Evolutionary conservation across 1,140 invertebrate genomes (phyloP).

Genomic region (Chionoecetes opilio): DNA sequence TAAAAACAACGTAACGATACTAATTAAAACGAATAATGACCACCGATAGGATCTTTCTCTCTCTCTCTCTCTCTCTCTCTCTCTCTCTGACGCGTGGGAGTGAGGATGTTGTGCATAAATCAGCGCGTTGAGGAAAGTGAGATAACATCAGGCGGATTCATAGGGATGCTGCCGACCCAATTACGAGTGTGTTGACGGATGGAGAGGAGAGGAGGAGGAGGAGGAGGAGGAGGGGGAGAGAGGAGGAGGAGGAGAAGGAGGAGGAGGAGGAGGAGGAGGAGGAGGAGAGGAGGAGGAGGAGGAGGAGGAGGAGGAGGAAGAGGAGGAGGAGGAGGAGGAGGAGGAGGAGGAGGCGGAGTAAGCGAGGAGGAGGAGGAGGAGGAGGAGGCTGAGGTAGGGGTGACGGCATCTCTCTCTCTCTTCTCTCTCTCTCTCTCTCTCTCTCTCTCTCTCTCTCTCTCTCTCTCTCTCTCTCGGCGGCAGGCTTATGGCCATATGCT

Average conservation of each 20-base stretch:
- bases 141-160: background rate
- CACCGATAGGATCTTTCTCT: background rate
- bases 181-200: constrained; percentile 28
- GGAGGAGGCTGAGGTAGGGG: too few species aligned
- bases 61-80: constrained; percentile 27
- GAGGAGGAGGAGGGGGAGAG: background rate
- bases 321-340: too few species aligned
- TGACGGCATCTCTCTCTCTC: background rate
- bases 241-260: background rate
- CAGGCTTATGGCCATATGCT: too few species aligned
- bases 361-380: too few species aligned
- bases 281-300: too few species aligned
- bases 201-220: background rate
- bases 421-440: constrained; percentile 18
- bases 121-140: background rate
- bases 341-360: too few species aligned
- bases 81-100: background rate
- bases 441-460: constrained; percentile 27
- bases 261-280: background rate
- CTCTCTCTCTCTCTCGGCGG: background rate
- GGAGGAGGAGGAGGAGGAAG: too few species aligned
- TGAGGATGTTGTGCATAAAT: constrained; percentile 11
- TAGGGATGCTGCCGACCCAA: background rate
- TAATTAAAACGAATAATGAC: background rate
- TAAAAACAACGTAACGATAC: too few species aligned